Evolutionary conservation across 2,888 invertebrate species (phyloP).

Genomic region (Aphodius sticticus): DNA sequence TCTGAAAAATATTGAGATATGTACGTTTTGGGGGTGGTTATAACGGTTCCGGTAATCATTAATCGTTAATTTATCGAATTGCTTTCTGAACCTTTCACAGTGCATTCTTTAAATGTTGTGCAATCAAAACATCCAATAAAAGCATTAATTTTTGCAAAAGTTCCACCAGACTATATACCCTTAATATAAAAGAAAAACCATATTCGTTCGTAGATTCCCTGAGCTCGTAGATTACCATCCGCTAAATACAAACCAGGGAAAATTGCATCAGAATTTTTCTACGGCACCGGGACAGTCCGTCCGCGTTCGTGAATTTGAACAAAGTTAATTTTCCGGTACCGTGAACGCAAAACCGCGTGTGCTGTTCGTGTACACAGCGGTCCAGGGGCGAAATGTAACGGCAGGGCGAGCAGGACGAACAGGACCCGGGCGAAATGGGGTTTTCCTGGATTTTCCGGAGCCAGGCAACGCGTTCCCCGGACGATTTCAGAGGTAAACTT

Average conservation of each 20-base stretch:
- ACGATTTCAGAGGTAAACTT: neutral
- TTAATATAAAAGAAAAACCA: neutral
- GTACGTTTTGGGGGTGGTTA: too few relatives aligned
- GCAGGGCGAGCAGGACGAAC: neutral
- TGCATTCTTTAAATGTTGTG: too few relatives aligned
- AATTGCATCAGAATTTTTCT: neutral
- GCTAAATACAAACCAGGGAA: neutral
- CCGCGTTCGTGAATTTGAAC: neutral
- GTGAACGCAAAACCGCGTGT: neutral
- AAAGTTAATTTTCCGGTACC: conserved; percentile 4
- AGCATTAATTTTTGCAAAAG: too few relatives aligned
- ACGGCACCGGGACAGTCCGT: neutral
- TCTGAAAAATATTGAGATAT: too few relatives aligned
- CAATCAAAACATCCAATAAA: too few relatives aligned
- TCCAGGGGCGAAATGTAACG: neutral
- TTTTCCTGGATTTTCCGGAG: neutral
- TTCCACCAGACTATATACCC: too few relatives aligned
- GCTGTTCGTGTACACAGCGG: neutral
- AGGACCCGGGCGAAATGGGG: neutral
- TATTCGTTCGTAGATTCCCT: neutral
- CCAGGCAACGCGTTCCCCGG: neutral
- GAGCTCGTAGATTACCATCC: neutral
- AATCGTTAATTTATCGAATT: too few relatives aligned
- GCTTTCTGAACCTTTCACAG: too few relatives aligned
- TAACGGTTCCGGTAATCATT: too few relatives aligned